Percentiles rank a stretch among this genome's conserved stretches.
These are phyloP conservation scores for Apogon talboti DNA, from an alignment of 2,797 vertebrate genomes.

Conservation along the genomic window DNA sequence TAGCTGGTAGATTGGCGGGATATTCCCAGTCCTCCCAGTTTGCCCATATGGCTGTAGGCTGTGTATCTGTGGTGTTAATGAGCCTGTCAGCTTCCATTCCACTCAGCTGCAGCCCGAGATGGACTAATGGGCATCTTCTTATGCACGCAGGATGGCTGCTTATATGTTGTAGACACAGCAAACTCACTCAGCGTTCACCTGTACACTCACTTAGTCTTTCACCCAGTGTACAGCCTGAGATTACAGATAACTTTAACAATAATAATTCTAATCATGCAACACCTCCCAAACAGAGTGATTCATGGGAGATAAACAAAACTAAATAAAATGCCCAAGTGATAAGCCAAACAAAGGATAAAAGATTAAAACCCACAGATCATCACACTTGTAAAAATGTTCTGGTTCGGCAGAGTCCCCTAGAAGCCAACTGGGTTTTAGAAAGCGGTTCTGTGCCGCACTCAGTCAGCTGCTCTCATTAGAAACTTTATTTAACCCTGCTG, in stretches of 20 bases:
- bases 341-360: no score
- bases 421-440: conserved; percentile 46
- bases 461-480: conserved; percentile 67
- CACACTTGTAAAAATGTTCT: conserved; percentile 7
- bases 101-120: conserved; percentile 47
- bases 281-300: no score
- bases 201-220: background rate
- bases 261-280: background rate
- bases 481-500: conserved; percentile 63
- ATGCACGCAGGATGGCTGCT: conserved; percentile 23
- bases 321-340: no score
- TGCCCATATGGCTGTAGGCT: conserved; percentile 80
- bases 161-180: conserved; percentile 15
- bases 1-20: conserved; percentile 69
- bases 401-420: background rate
- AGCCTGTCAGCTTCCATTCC: conserved; percentile 76
- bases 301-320: no score
- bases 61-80: conserved; percentile 79
- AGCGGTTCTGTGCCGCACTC: conserved; percentile 41
- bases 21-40: conserved; percentile 78
- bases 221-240: conserved; percentile 16
- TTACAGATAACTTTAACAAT: background rate
- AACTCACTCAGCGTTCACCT: background rate
- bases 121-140: conserved; percentile 40
- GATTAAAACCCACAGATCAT: no score